phyloP scores from a whole-genome alignment of 2,797 vertebrate genomes.

The Aeoliscus strigatus region DNA sequence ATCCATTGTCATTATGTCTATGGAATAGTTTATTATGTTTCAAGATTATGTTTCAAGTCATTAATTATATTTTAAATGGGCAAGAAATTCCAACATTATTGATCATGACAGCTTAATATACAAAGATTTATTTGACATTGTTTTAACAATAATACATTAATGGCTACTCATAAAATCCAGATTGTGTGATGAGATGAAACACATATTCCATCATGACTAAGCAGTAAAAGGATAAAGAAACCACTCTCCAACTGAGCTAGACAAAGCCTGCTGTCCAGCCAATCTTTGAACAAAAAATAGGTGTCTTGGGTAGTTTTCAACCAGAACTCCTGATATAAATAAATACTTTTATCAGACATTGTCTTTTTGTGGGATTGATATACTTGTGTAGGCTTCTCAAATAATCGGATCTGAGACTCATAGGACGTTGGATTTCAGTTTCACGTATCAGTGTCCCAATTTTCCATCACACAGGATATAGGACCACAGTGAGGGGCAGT shows the following conservation, averaged over 20 bases:
- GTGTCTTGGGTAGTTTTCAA: slow-evolving; percentile 20
- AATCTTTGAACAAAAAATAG: slow-evolving; percentile 19
- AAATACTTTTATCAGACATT: slow-evolving; percentile 12
- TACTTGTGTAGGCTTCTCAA: slow-evolving; percentile 20
- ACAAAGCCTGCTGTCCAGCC: slow-evolving; percentile 23
- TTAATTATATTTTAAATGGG: too few relatives aligned
- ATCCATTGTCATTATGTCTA: too few relatives aligned
- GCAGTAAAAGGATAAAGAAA: too few relatives aligned
- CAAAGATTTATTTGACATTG: too few relatives aligned
- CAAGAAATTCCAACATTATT: too few relatives aligned
- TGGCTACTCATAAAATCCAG: too few relatives aligned
- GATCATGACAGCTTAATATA: too few relatives aligned
- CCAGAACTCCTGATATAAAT: slow-evolving; percentile 8
- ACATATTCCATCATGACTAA: too few relatives aligned
- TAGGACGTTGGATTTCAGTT: slow-evolving; percentile 30
- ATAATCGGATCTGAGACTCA: slow-evolving; percentile 26
- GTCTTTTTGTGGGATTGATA: slow-evolving; percentile 19
- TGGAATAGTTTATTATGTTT: too few relatives aligned
- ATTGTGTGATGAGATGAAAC: too few relatives aligned
- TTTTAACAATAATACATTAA: too few relatives aligned
- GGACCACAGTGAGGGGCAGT: slow-evolving; percentile 20
- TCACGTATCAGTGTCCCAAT: slow-evolving; percentile 35
- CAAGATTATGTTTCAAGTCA: too few relatives aligned
- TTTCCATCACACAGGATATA: slow-evolving; percentile 51
- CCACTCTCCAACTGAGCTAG: slow-evolving; percentile 7